Percentiles rank a stretch among this genome's conserved stretches.
phyloP scores from a whole-genome alignment of 2,113 vertebrate species.

The Limanda limanda region DNA sequence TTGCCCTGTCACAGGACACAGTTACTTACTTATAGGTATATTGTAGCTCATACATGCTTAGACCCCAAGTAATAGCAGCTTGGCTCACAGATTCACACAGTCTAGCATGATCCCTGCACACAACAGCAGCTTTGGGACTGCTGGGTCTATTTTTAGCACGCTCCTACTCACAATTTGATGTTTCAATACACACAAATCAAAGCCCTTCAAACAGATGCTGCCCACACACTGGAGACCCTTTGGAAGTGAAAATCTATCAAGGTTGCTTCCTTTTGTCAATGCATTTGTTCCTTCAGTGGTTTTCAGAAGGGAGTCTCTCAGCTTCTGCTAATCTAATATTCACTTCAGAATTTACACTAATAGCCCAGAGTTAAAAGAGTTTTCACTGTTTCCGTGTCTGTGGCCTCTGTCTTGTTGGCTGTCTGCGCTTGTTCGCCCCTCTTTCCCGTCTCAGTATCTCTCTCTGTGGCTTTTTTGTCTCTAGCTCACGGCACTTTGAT shows the following conservation, averaged over 20 bases:
- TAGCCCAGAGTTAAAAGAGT: constrained; percentile 23
- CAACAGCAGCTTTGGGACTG: constrained; percentile 68
- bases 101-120: constrained; percentile 64
- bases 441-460: no score
- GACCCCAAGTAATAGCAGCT: constrained; percentile 58
- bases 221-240: constrained; percentile 59
- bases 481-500: constrained; percentile 27
- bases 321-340: constrained; percentile 51
- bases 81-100: constrained; percentile 48
- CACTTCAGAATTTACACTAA: constrained; percentile 38
- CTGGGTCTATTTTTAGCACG: constrained; percentile 64
- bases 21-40: constrained; percentile 48
- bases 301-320: constrained; percentile 46
- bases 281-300: constrained; percentile 5
- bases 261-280: constrained; percentile 28
- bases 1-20: constrained; percentile 5
- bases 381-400: background rate
- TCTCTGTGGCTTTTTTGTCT: background rate
- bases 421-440: background rate
- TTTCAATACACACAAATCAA: constrained; percentile 74
- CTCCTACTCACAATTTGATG: constrained; percentile 71
- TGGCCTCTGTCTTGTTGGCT: background rate
- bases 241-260: constrained; percentile 57
- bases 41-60: constrained; percentile 47
- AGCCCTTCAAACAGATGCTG: constrained; percentile 61